Evolutionary conservation across 2,113 vertebrate genomes (phyloP), one percentile per base, ranked within the genome.

Genomic region (Guaruba guarouba): DNA sequence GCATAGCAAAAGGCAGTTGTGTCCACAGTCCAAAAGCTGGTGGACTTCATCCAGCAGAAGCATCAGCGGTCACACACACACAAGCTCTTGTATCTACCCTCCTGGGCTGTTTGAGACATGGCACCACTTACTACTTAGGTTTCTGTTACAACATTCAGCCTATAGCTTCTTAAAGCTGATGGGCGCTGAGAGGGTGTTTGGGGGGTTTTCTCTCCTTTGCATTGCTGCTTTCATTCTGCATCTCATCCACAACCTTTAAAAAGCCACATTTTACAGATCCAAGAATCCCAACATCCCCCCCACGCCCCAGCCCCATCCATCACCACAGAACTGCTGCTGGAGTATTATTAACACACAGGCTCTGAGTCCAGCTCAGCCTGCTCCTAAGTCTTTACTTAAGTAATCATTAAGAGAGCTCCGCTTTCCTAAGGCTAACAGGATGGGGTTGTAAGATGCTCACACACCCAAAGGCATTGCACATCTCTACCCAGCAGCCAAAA

Each of bases 1-100:
- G 41, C 11, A 3, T 12, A 41, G 11, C 41, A 24, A 22, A 28
- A 66, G 87, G 33, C 19, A 62, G 16, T 18, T 10, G 31, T 20
- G 33, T 17, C 59, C 28, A 29, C 33, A 17, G 28, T 8, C 41
- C 39, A 57, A 43, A 52, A 69, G 31, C 43, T 33, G 33, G 25
- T 8, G 55, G 57, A 25, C 63, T 55, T 37, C n/a, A 35, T 51
- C 37, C 9, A 5, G 35, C 46, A 55, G 52, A 44, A 70, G 55
- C 1, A 3, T 10, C 49, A 13, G 1, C 0, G 3, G 22, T 13
- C 13, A 28, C 66, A 25, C 27, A n/a, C 29, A n/a, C 24, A 11
- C 11, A 25, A 14, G n/a, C 31, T 39, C 41, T 35, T 2, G 20
- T 28, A 11, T 13, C 52, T 13, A 12, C 43, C n/a, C 33, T 31